Base-by-base conservation (phyloP, 2,888 invertebrate genomes). In the Mythimna loreyi region DNA sequence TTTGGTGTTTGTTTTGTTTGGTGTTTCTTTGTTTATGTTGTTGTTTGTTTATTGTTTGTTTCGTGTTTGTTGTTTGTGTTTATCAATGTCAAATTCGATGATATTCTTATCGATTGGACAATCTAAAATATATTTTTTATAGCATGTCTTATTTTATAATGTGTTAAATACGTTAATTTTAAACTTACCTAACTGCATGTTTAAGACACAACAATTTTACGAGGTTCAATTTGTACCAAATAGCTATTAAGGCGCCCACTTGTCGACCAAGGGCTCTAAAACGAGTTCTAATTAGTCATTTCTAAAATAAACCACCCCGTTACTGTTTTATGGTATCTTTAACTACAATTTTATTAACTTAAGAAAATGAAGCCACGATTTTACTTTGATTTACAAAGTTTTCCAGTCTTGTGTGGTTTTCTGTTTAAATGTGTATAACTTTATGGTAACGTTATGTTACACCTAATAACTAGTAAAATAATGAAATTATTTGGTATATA, bases 281-380 rank as follows among this genome's bases (percentile, higher is more conserved):
- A 21, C 36, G 13, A 61, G 63, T 8, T 61, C 33, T 67, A 73
- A 77, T 78, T 76, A 73, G 63, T 67, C 45, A 73, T 59, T 75
- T 25, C 66, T n/a, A 67, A 72, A 66, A 72, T 72, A 64, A 72
- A 76, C 66, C 56, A 60, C n/a, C 23, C 56, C 9, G 13, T 63
- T 43, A 52, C 47, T 60, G 33, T 55, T 77, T 65, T 50, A 72
- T 45, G 30, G 45, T 25, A 61, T 28, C 28, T 33, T 50, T 55
- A 52, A 67, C 56, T 59, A 59, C 45, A 23, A 21, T 59, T 60
- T 72, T 60, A 75, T 62, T 66, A 66, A 40, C 53, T 56, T 30
- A 30, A n/a, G 57, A 50, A 56, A 56, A 57, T 65, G 8, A 36
- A 67, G 36, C 52, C 40, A 43, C 25, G 53, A 60, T 36, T 63